Evolutionary conservation across 2,113 vertebrate genomes (phyloP), one percentile per base, ranked within the genome.

Genomic region (Gulo gulo): DNA sequence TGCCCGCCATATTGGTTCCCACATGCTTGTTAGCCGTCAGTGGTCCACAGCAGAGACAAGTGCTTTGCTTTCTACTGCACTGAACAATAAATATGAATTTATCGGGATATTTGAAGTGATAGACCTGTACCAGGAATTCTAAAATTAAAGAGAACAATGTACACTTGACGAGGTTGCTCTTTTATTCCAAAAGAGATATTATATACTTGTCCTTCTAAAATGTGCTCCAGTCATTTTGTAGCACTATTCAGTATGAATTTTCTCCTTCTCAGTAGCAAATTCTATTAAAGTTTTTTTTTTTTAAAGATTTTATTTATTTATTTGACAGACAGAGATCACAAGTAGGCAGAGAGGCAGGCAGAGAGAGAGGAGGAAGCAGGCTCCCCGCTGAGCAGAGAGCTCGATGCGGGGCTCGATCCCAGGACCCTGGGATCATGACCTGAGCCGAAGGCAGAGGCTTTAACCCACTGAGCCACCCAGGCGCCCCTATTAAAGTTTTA

Each of bases 71-170:
- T 55, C 34, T 42, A 13, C 1, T 6, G 39, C 23, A 31, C 55
- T 74, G 23, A 80, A 42, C 13, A 34, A 88, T 13, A 76, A 36
- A 65, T 52, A n/a, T 7, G 23, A 52, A 29, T 95, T 97, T 74
- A 69, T 61, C 71, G 61, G 14, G 4, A 14, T 78, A 61, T 67
- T 63, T 79, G 71, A 82, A 96, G 42, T n/a, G 78, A 74, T 29
- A 11, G 20, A 91, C 74, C 50, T 67, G 74, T 57, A 52, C 39
- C 18, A 47, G 21, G 59, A 78, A 36, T 92, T 87, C 69, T 76
- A 55, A 94, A 92, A 42, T 67, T 89, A 94, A 78, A 42, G 80
- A 90, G 91, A 96, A 91, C 31, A 82, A 88, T 73, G 42, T 63
- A 23, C 7, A 36, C 4, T 85, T 93, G 88, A 82, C 91, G 61